Conservation (phyloP, 1,140 invertebrate species). For the Hycleus phaleratus region DNA sequence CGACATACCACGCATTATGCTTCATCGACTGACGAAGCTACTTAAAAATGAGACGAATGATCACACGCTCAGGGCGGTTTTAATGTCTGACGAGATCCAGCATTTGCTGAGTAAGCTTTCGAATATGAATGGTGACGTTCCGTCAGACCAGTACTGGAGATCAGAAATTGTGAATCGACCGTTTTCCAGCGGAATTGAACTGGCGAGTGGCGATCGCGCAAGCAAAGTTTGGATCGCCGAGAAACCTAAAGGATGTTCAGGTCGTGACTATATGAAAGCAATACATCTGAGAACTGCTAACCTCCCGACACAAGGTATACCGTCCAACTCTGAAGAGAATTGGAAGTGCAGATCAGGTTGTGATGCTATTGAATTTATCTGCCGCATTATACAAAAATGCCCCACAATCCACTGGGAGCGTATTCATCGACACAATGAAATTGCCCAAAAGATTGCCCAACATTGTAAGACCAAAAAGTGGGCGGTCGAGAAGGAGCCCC, state of each 20-base stretch:
- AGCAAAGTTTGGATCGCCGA: conserved; percentile 2
- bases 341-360: neutral
- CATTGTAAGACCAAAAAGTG: neutral
- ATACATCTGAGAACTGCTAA: conserved; percentile 18
- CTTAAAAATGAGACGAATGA: too few species aligned
- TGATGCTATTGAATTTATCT: conserved; percentile 7
- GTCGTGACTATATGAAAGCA: conserved; percentile 13
- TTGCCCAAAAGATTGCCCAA: conserved; percentile 1
- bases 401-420: neutral
- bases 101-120: neutral
- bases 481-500: conserved; percentile 8
- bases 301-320: conserved; percentile 10
- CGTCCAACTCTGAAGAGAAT: too few species aligned
- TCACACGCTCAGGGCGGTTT: too few species aligned
- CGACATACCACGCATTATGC: too few species aligned
- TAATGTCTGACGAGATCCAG: neutral
- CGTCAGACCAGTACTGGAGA: neutral
- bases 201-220: neutral
- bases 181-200: neutral
- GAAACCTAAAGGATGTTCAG: conserved; percentile 12
- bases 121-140: neutral
- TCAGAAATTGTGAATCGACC: neutral
- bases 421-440: conserved; percentile 11
- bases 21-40: too few species aligned
- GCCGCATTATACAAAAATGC: conserved; percentile 12